phyloP scores from a whole-genome alignment of 2,113 vertebrate species.

The Dryoscopus gambensis region DNA sequence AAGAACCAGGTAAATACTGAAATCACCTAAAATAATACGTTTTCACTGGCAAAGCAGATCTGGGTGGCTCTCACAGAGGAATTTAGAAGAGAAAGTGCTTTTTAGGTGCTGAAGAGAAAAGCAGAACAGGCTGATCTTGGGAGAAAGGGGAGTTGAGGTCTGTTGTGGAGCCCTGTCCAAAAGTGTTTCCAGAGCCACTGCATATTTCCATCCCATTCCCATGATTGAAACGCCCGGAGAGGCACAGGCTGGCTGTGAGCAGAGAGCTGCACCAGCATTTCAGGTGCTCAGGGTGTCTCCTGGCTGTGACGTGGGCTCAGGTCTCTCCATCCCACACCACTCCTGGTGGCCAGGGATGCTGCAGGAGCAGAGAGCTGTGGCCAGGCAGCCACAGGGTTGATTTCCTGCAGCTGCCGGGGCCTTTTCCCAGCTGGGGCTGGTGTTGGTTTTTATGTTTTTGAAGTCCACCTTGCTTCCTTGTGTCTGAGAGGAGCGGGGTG shows the following conservation, averaged over 20 bases:
- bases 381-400: background rate
- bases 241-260: background rate
- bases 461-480: fast-evolving
- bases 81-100: background rate
- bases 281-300: background rate
- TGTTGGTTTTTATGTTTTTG: background rate
- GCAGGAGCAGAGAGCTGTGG: background rate
- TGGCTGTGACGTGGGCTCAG: background rate
- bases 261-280: background rate
- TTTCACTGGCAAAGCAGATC: background rate
- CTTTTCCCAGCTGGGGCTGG: background rate
- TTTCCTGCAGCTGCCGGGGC: background rate
- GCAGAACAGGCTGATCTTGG: background rate
- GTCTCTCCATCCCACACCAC: background rate
- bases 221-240: background rate
- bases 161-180: background rate
- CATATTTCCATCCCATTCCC: background rate
- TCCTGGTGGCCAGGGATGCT: background rate
- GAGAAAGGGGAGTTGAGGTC: background rate
- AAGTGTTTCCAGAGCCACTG: background rate
- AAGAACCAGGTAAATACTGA: slow-evolving; percentile 78
- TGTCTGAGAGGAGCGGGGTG: fast-evolving
- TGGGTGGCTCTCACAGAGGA: background rate
- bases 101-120: background rate
- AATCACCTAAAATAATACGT: fast-evolving